A percentile compares a stretch with the other conserved stretches of the same genome.
Evolutionary conservation across 2,888 invertebrate genomes (phyloP).

Genomic region (Deilephila porcellus): DNA sequence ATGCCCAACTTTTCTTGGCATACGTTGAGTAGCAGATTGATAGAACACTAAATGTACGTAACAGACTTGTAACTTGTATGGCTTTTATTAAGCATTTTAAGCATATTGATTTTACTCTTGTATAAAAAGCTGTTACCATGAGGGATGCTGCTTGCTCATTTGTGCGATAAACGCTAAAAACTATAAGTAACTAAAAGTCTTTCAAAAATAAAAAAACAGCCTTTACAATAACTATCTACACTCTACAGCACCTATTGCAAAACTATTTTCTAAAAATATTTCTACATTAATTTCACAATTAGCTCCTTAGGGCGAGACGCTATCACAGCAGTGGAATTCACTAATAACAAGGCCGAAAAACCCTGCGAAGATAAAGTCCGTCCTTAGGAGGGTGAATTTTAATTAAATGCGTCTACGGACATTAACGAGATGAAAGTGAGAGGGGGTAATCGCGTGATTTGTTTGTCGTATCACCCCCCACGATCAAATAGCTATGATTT

Average conservation of each 20-base stretch:
- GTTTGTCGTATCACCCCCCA: constrained; percentile 71
- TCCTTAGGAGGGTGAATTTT: constrained; percentile 76
- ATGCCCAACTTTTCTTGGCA: constrained; percentile 75
- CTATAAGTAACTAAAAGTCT: no score
- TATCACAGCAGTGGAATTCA: constrained; percentile 63
- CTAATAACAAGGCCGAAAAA: constrained; percentile 78
- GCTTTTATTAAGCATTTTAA: no score
- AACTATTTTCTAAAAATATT: constrained; percentile 8
- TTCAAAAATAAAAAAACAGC: no score
- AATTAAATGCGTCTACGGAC: constrained; percentile 80
- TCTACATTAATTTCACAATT: constrained; percentile 24
- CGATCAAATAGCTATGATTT: constrained; percentile 54
- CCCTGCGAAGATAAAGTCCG: constrained; percentile 69
- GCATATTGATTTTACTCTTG: no score
- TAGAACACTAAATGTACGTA: not conserved
- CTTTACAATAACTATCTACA: no score
- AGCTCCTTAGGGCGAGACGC: constrained; percentile 36
- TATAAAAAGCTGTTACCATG: no score
- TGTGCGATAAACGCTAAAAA: no score
- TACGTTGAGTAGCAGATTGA: constrained; percentile 17
- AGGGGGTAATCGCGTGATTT: constrained; percentile 77
- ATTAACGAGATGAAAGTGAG: constrained; percentile 82
- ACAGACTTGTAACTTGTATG: no score
- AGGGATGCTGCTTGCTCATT: no score
- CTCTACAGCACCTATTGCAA: no score